These are phyloP conservation scores for Falco concolor DNA, from an alignment of 2,797 vertebrate species.

Conservation along the genomic window DNA sequence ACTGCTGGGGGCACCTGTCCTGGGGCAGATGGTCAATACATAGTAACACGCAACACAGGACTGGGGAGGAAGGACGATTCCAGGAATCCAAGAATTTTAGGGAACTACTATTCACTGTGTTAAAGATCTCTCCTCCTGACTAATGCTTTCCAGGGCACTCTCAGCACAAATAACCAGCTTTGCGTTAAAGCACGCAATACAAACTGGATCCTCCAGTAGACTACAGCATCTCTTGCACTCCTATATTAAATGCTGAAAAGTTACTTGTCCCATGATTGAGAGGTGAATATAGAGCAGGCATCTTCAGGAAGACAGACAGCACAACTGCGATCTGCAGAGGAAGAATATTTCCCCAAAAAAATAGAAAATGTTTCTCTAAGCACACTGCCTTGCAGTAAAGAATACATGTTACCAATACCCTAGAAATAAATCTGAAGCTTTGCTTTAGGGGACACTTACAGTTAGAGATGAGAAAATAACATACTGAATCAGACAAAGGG, in stretches of 20 bases:
- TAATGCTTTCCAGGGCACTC: not conserved
- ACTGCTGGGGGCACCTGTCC: not conserved
- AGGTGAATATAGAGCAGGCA: not conserved
- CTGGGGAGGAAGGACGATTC: not conserved
- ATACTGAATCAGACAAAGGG: not conserved
- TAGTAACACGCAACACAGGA: not conserved
- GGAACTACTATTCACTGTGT: not conserved
- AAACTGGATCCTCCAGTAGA: not conserved
- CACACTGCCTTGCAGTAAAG: not conserved
- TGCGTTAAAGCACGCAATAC: not conserved
- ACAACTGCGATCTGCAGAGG: not conserved
- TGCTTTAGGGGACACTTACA: not conserved
- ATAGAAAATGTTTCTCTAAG: not conserved
- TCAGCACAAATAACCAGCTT: not conserved
- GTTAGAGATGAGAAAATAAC: not conserved
- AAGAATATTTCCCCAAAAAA: not conserved
- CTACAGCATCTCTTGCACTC: not conserved
- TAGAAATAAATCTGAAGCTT: not conserved
- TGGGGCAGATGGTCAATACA: not conserved
- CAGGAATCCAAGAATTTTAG: not conserved
- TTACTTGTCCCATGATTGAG: fast-evolving
- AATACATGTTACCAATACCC: not conserved
- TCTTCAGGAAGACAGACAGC: fast-evolving
- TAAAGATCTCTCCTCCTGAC: not conserved
- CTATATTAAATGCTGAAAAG: not conserved